Percentiles rank a stretch among this genome's conserved stretches.
phyloP scores from a whole-genome alignment of 1,140 invertebrate genomes.

The Melipona quadrifasciata region DNA sequence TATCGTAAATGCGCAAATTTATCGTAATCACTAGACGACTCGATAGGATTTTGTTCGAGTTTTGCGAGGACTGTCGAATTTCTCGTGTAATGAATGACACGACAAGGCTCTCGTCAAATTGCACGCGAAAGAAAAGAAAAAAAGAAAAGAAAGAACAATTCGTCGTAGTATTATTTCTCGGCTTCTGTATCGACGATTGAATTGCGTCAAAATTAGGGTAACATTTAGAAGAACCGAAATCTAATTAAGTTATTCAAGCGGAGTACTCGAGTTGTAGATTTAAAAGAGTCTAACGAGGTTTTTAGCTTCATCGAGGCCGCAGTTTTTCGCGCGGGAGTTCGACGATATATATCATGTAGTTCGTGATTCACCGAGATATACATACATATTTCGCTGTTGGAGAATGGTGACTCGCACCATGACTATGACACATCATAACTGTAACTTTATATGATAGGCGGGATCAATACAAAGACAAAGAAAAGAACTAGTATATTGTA shows the following conservation, averaged over 20 bases:
- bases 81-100: background rate
- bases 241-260: background rate
- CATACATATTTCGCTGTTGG: conserved; percentile 46
- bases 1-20: conserved; percentile 6
- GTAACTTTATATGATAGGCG: conserved; percentile 78
- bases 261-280: background rate
- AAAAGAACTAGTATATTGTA: conserved; percentile 75
- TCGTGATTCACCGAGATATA: conserved; percentile 33
- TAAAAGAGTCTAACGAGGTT: background rate
- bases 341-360: conserved; percentile 27
- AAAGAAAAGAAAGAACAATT: background rate
- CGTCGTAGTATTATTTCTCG: background rate
- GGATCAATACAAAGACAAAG: conserved; percentile 72
- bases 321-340: conserved; percentile 13
- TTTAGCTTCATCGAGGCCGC: background rate
- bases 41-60: background rate
- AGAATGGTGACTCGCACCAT: conserved; percentile 56
- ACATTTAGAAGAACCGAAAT: background rate
- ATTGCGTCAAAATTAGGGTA: background rate
- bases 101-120: background rate
- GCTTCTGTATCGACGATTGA: background rate
- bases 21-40: conserved; percentile 20
- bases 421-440: conserved; percentile 77
- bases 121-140: too few species aligned
- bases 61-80: conserved; percentile 19